Percentiles rank a stretch among this genome's conserved stretches.
phyloP scores from a whole-genome alignment of 1,140 invertebrate species.

The Proales similis region DNA sequence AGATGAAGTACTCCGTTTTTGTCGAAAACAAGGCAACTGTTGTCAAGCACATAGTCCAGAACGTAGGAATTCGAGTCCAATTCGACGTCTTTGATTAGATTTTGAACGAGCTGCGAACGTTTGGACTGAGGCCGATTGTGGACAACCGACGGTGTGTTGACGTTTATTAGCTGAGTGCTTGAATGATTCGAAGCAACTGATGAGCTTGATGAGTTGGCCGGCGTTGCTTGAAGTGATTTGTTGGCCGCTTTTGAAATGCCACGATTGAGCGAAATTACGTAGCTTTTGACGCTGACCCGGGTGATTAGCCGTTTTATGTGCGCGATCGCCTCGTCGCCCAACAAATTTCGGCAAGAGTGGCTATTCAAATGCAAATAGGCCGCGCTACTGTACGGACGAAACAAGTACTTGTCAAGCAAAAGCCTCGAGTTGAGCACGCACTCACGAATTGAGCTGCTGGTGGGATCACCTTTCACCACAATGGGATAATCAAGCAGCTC shows the following conservation, averaged over 20 bases:
- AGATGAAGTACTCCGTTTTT: no score
- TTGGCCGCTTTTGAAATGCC: neutral
- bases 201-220: neutral
- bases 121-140: no score
- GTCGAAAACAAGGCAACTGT: no score
- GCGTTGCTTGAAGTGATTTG: neutral
- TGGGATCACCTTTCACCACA: neutral
- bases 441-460: neutral
- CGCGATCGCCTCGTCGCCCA: neutral
- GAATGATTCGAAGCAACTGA: neutral
- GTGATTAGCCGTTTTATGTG: conserved; percentile 4
- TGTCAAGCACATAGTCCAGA: no score
- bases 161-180: neutral
- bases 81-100: no score
- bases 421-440: neutral
- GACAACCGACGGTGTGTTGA: neutral
- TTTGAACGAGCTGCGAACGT: no score
- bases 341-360: neutral
- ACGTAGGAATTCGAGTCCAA: no score
- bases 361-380: neutral
- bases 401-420: conserved; percentile 1
- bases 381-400: neutral
- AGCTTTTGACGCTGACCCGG: conserved; percentile 7
- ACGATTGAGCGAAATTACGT: neutral
- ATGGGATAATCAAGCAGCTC: neutral